These are phyloP conservation scores for Phalacrocorax pelagicus DNA, from an alignment of 2,113 vertebrate genomes.

Conservation along the genomic window DNA sequence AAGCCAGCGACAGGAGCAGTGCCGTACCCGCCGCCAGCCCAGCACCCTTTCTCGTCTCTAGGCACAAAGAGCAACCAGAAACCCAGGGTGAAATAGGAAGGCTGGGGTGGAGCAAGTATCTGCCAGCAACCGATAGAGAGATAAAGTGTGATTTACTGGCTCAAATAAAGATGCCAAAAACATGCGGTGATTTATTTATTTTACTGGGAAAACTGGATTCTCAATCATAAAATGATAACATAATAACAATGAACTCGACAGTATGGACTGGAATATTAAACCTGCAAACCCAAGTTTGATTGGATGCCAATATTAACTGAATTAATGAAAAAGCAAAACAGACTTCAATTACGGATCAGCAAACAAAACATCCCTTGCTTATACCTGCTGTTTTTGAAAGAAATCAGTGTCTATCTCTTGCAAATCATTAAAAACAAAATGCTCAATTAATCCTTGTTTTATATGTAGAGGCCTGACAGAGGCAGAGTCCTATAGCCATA, in stretches of 20 bases:
- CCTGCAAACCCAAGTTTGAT: constrained; percentile 9
- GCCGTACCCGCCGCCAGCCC: background rate
- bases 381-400: constrained; percentile 6
- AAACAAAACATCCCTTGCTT: constrained; percentile 53
- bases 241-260: background rate
- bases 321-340: constrained; percentile 43
- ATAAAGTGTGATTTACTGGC: constrained; percentile 28
- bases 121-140: background rate
- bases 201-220: constrained; percentile 27
- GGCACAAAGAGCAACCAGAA: background rate
- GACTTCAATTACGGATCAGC: constrained; percentile 64
- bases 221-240: constrained; percentile 21
- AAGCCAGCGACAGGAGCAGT: background rate
- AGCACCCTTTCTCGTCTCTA: background rate
- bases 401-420: constrained; percentile 37
- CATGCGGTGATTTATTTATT: constrained; percentile 11
- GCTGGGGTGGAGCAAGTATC: background rate
- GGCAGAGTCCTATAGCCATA: constrained; percentile 1
- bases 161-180: constrained; percentile 48
- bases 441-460: constrained; percentile 75
- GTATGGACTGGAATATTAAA: constrained; percentile 25
- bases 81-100: background rate
- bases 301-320: constrained; percentile 27
- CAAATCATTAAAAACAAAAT: constrained; percentile 70
- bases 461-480: constrained; percentile 53